These are phyloP conservation scores for Myiothlypis chrysogaster DNA, from an alignment of 2,797 vertebrate genomes.

Conservation along the genomic window DNA sequence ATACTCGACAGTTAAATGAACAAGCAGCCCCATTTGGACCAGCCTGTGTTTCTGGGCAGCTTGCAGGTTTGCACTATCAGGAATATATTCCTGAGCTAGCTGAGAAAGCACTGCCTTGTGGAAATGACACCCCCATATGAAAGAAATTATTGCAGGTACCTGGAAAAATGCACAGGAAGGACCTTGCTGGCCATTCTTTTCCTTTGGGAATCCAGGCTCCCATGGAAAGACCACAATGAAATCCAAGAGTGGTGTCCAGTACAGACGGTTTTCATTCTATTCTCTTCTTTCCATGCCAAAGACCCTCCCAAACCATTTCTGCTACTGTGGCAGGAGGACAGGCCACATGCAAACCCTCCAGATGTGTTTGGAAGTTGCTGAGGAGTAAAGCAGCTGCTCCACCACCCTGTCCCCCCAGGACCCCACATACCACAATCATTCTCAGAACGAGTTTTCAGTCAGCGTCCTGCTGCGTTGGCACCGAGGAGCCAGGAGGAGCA, in stretches of 20 bases:
- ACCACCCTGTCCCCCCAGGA: background rate
- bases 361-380: background rate
- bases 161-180: background rate
- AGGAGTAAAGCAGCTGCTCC: background rate
- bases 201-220: background rate
- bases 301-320: accelerated
- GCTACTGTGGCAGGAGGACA: background rate
- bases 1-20: background rate
- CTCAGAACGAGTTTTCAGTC: background rate
- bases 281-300: background rate
- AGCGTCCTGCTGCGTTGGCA: accelerated
- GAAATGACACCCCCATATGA: background rate
- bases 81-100: background rate
- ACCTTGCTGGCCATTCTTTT: background rate
- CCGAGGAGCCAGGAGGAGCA: background rate
- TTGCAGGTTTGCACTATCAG: background rate
- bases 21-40: background rate
- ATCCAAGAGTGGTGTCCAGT: background rate
- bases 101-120: background rate
- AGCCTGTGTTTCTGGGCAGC: background rate
- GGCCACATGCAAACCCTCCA: background rate
- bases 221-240: background rate
- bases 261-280: background rate
- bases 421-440: background rate
- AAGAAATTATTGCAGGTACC: background rate